A percentile compares a stretch with the other conserved stretches of the same genome.
Conservation (phyloP, 37 sponge, comb jelly and placozoan species). For the Oopsacas minuta region DNA sequence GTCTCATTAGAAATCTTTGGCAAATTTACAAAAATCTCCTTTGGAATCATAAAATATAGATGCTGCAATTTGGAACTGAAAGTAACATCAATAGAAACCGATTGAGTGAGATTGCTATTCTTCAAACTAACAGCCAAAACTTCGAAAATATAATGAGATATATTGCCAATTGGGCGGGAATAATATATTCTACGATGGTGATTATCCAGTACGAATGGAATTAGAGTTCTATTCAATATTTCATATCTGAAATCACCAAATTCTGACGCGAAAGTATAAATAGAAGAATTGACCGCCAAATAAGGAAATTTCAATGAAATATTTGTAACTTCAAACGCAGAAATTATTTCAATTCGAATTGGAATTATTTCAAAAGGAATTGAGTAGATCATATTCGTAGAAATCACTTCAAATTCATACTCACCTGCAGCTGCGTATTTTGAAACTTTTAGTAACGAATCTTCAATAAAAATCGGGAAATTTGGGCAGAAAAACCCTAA, state of each 20-base stretch:
- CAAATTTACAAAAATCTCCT: neutral
- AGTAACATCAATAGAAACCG: neutral
- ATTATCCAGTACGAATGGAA: neutral
- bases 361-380: neutral
- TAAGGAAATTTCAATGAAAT: neutral
- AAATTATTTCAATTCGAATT: neutral
- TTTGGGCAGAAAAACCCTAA: neutral
- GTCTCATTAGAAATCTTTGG: neutral
- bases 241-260: conserved; percentile 7
- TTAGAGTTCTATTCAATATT: neutral
- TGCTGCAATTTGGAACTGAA: neutral
- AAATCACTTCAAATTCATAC: neutral
- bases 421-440: neutral
- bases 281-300: neutral
- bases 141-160: neutral
- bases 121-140: neutral
- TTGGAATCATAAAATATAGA: neutral
- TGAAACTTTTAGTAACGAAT: neutral
- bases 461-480: neutral
- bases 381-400: neutral
- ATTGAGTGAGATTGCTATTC: neutral
- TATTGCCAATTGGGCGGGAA: neutral
- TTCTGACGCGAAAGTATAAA: neutral
- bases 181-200: neutral
- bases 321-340: neutral